Evolutionary conservation across 2,797 vertebrate species (phyloP).

Genomic region (Rhinoraja longicauda): DNA sequence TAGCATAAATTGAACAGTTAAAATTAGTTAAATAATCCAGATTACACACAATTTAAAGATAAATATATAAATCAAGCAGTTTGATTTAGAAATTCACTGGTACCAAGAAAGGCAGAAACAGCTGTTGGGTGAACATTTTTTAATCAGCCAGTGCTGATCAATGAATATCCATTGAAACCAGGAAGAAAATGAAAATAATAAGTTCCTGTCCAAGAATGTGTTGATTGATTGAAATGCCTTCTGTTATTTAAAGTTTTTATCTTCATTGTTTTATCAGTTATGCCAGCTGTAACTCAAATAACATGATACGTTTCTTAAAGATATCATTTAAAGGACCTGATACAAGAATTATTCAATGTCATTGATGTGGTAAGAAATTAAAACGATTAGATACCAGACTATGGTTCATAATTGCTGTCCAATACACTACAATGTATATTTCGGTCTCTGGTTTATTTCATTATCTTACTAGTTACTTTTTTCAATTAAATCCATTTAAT

Average conservation of each 20-base stretch:
- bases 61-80: conserved; percentile 11
- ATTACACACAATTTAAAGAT: not conserved
- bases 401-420: not conserved
- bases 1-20: not conserved
- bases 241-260: conserved; percentile 12
- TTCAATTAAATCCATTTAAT: conserved; percentile 25
- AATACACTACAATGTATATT: conserved; percentile 31
- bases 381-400: conserved; percentile 1
- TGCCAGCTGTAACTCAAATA: not conserved
- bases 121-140: not conserved
- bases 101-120: not conserved
- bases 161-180: not conserved
- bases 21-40: not conserved
- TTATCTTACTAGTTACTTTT: not conserved
- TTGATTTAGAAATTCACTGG: not conserved
- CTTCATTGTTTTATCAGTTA: conserved; percentile 1
- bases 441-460: conserved; percentile 9
- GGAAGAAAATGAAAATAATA: not conserved
- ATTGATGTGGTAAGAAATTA: not conserved
- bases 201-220: not conserved
- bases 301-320: not conserved
- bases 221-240: not conserved
- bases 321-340: not conserved
- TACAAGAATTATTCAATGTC: not conserved
- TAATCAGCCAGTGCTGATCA: not conserved